phyloP scores from a whole-genome alignment of 1,140 invertebrate species.

The Whitmania pigra region DNA sequence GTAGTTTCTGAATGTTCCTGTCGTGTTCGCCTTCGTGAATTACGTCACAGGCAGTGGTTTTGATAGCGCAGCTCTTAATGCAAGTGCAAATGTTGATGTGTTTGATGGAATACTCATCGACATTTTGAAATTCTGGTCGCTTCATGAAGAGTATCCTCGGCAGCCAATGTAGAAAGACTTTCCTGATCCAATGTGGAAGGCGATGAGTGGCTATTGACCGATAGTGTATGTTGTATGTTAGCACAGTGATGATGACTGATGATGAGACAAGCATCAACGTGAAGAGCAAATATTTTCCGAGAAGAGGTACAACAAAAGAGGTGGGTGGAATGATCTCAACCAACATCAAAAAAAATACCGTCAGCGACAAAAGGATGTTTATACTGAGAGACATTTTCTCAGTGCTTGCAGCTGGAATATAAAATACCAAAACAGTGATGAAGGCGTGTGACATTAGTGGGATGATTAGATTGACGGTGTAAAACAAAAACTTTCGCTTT shows the following conservation, averaged over 20 bases:
- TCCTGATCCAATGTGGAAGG: conserved; percentile 82
- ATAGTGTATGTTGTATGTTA: conserved; percentile 93
- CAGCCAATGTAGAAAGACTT: conserved; percentile 78
- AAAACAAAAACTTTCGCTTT: conserved; percentile 40
- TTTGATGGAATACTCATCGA: background rate
- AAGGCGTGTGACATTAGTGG: conserved; percentile 57
- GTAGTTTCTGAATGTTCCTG: background rate
- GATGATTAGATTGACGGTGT: conserved; percentile 42
- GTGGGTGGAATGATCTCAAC: conserved; percentile 97
- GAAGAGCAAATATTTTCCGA: conserved; percentile 96
- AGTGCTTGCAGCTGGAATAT: conserved; percentile 89
- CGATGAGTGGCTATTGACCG: conserved; percentile 86
- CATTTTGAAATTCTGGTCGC: background rate
- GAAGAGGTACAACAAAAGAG: conserved; percentile 84
- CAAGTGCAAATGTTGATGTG: conserved; percentile 15
- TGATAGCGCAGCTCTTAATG: conserved; percentile 7
- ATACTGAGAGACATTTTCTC: conserved; percentile 97
- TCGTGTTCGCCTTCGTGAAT: background rate
- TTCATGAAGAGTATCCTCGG: conserved; percentile 49
- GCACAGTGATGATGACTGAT: conserved; percentile 92
- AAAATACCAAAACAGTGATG: conserved; percentile 91
- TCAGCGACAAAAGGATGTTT: conserved; percentile 94
- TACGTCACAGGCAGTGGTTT: background rate
- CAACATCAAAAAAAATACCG: conserved; percentile 96
- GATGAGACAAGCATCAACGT: conserved; percentile 97